These are phyloP conservation scores for Lagopus leucura DNA, from an alignment of 2,113 vertebrate species.

Conservation along the genomic window DNA sequence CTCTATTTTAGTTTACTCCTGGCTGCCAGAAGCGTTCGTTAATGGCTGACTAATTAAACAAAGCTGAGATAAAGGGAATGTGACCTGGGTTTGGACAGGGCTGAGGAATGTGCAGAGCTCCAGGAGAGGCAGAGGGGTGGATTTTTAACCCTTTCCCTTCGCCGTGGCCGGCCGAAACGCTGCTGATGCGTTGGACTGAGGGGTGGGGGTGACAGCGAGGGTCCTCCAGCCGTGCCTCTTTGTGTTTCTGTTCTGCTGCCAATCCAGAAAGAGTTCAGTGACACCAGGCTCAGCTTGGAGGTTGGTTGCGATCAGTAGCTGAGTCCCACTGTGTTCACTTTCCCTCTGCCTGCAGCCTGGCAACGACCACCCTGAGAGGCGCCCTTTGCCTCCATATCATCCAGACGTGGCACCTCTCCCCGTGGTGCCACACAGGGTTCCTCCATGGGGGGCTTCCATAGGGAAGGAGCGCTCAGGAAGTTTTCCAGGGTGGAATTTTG, in stretches of 20 bases:
- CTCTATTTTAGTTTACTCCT: background rate
- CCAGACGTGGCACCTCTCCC: background rate
- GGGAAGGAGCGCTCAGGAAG: background rate
- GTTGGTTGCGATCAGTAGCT: too few relatives aligned
- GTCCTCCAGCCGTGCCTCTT: background rate
- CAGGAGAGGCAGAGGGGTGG: background rate
- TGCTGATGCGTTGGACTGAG: too few relatives aligned
- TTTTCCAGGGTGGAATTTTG: background rate
- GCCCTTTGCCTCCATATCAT: background rate
- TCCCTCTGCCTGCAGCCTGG: too few relatives aligned
- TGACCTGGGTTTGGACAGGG: background rate
- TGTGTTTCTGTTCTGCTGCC: background rate
- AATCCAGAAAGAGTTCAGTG: background rate
- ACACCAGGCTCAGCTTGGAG: background rate
- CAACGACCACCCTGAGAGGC: too few relatives aligned
- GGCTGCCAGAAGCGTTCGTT: background rate
- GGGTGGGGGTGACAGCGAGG: background rate
- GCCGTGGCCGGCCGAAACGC: background rate
- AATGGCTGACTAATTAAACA: constrained; percentile 24
- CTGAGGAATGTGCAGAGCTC: background rate
- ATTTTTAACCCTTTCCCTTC: background rate
- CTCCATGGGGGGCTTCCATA: background rate
- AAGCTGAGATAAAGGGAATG: background rate
- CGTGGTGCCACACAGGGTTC: rapidly evolving
- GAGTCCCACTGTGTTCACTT: background rate